Evolutionary conservation across 2,888 invertebrate species (phyloP).

Genomic region (Cheilosia pagana): DNA sequence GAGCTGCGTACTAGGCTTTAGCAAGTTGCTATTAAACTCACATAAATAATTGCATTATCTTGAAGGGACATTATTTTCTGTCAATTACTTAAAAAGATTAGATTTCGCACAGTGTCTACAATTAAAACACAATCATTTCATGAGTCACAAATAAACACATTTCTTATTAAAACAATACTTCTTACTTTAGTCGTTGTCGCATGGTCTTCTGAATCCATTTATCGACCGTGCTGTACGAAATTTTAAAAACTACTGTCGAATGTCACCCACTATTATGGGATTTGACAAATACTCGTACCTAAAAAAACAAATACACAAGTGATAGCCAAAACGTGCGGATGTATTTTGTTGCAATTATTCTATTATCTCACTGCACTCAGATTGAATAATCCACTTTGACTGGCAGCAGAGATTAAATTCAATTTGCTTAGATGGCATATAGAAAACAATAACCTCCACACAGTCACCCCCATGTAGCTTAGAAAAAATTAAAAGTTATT

Average conservation of each 20-base stretch:
- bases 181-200: constrained; percentile 16
- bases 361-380: constrained; percentile 53
- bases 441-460: background rate
- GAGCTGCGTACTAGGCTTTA: too few relatives aligned
- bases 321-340: background rate
- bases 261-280: constrained; percentile 21
- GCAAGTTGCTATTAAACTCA: too few relatives aligned
- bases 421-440: constrained; percentile 42
- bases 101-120: too few relatives aligned
- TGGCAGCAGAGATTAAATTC: constrained; percentile 49
- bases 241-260: constrained; percentile 27
- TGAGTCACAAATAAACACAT: background rate
- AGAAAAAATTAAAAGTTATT: background rate
- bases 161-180: background rate
- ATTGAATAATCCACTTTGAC: constrained; percentile 45
- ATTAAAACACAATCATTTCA: too few relatives aligned
- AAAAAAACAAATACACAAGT: constrained; percentile 8
- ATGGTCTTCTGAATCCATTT: constrained; percentile 11
- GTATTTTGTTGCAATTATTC: constrained; percentile 62
- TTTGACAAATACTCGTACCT: constrained; percentile 12
- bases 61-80: too few relatives aligned
- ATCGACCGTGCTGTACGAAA: constrained; percentile 28
- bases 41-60: too few relatives aligned
- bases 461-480: constrained; percentile 4
- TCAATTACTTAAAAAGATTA: too few relatives aligned